These are phyloP conservation scores for Atta texana DNA, from an alignment of 1,140 invertebrate species.

Conservation along the genomic window DNA sequence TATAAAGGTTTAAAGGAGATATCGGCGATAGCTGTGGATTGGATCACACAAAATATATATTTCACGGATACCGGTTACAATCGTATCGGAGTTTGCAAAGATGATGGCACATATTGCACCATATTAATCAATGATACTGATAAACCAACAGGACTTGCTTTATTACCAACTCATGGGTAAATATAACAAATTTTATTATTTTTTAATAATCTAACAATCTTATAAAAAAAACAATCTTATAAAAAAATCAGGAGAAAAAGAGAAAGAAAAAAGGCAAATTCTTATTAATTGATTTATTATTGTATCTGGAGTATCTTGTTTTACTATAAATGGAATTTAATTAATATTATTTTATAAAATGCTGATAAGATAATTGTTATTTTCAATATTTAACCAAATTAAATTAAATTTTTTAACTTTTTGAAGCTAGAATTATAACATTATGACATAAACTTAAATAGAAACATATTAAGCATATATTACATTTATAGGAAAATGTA, in stretches of 20 bases:
- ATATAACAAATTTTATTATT: conserved; percentile 16
- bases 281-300: conserved; percentile 5
- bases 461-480: background rate
- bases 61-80: conserved; percentile 92
- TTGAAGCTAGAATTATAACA: background rate
- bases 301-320: background rate
- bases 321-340: no score
- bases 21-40: conserved; percentile 93
- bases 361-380: background rate
- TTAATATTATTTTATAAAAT: background rate
- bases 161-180: conserved; percentile 89
- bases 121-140: conserved; percentile 86
- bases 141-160: conserved; percentile 88
- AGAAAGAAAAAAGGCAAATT: background rate
- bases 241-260: background rate
- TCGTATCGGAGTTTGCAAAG: conserved; percentile 91
- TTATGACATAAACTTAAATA: conserved; percentile 5
- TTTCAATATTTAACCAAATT: background rate
- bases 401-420: background rate
- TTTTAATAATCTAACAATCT: background rate
- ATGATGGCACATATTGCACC: conserved; percentile 88
- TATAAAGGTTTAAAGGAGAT: conserved; percentile 89
- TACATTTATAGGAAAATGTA: conserved; percentile 89
- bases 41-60: conserved; percentile 92
- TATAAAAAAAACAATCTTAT: background rate